Percentiles rank a stretch among this genome's conserved stretches.
Evolutionary conservation across 2,888 invertebrate species (phyloP).

Genomic region (Zygogramma bicolorata): DNA sequence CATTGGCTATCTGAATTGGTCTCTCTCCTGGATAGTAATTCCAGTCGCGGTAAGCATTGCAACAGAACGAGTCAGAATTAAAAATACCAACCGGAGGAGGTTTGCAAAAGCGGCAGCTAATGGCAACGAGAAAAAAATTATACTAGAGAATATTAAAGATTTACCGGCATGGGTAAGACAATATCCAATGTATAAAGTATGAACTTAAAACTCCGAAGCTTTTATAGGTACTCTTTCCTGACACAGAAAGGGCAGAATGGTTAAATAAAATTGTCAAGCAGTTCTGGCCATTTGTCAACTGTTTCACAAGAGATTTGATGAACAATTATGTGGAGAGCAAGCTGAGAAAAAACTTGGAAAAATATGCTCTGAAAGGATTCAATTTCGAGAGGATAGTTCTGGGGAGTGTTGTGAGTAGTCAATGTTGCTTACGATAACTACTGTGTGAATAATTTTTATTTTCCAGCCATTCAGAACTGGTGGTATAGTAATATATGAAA

Average conservation of each 20-base stretch:
- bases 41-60: slow-evolving; percentile 40
- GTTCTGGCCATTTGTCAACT: slow-evolving; percentile 96
- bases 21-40: slow-evolving; percentile 48
- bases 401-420: slow-evolving; percentile 86
- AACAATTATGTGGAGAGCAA: slow-evolving; percentile 88
- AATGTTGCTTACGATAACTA: too few relatives aligned
- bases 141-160: slow-evolving; percentile 44
- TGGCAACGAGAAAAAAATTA: slow-evolving; percentile 49
- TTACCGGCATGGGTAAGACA: slow-evolving; percentile 54
- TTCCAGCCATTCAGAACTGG: slow-evolving; percentile 90
- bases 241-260: slow-evolving; percentile 96
- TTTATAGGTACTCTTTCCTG: slow-evolving; percentile 87
- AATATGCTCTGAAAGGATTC: slow-evolving; percentile 89
- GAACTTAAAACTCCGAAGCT: neutral
- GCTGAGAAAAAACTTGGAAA: slow-evolving; percentile 83
- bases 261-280: slow-evolving; percentile 89
- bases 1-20: slow-evolving; percentile 50
- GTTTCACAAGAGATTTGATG: slow-evolving; percentile 85
- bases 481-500: slow-evolving; percentile 95
- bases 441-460: neutral
- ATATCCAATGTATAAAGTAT: neutral
- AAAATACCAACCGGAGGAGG: slow-evolving; percentile 36
- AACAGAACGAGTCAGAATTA: slow-evolving; percentile 32
- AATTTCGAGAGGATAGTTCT: slow-evolving; percentile 94
- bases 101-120: slow-evolving; percentile 43